phyloP scores from a whole-genome alignment of 2,888 invertebrate species.

The Rhaphigaster nebulosa region DNA sequence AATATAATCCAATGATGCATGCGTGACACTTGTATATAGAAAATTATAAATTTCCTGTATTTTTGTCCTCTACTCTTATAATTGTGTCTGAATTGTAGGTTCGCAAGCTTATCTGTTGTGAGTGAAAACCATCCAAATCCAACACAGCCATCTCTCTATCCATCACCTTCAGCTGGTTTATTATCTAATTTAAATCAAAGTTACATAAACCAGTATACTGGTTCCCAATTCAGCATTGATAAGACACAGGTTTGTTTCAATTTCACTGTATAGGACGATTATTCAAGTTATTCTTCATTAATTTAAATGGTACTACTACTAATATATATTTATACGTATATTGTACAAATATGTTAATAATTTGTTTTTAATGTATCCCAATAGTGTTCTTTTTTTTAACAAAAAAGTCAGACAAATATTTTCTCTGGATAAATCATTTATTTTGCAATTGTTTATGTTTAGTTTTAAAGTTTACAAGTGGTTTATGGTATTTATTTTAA shows the following conservation, averaged over 20 bases:
- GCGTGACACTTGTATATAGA: neutral
- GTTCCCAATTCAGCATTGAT: constrained; percentile 72
- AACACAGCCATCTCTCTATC: constrained; percentile 59
- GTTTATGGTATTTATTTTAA: too few species aligned
- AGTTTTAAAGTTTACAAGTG: too few species aligned
- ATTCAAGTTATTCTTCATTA: neutral
- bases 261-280: neutral
- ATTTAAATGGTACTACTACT: neutral
- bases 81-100: constrained; percentile 70
- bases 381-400: too few species aligned
- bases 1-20: neutral
- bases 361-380: too few species aligned
- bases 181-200: constrained; percentile 72
- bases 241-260: constrained; percentile 68
- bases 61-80: neutral
- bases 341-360: too few species aligned
- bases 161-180: constrained; percentile 67
- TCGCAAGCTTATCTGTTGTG: constrained; percentile 78
- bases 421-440: too few species aligned
- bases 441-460: too few species aligned
- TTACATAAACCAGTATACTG: constrained; percentile 74
- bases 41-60: neutral
- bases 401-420: too few species aligned
- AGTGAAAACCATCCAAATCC: constrained; percentile 63
- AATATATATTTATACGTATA: too few species aligned